Base-by-base conservation (phyloP, 2,797 vertebrate species). In the Rhinoraja longicauda region DNA sequence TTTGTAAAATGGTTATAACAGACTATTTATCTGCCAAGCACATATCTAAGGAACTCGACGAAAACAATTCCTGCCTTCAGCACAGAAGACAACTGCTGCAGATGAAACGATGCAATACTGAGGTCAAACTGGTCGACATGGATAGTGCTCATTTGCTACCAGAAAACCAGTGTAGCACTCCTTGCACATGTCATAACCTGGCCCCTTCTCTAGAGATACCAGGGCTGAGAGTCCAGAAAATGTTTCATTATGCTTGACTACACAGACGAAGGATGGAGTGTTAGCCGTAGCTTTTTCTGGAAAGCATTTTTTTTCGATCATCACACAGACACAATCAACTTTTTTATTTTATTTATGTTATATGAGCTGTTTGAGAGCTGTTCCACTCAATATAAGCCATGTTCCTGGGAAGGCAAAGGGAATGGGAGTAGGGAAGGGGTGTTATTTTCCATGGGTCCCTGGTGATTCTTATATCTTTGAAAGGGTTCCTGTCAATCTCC, bases 221-320 rank as follows among this genome's bases (percentile, higher is more conserved):
- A 72, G 19, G 67, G 64, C 32, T 21, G 88, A 91, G 88, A 91
- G 64, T 72, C 88, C 88, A 72, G 64, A 72, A 73, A 91, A 45
- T 91, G 88, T 91, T 45, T 90, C 88, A 70, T 90, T 90, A 90
- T 72, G 88, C 88, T 72, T 72, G 88, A 26, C 64, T 90, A 90
- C 88, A 90, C 88, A 90, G 45, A 70, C 21, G 36, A 90, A 90
- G 62, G 36, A 45, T 67, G 62, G 72, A 84, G 53, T 84, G 12
- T 26, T 59, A 59, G 53, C 53, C 26, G 36, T 15, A 36, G 32
- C 36, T 62, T 59, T 6, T 84, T 12, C 81, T 6, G 53, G 81
- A 84, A 36, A 39, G 76, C 13, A 72, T 84, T 84, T 53, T 84
- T 53, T 84, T 84, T 13, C 59, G 53, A 62, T 59, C 53, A 62